These are phyloP conservation scores for Clarias laeviceps DNA, from an alignment of 2,797 vertebrate genomes.

Conservation along the genomic window DNA sequence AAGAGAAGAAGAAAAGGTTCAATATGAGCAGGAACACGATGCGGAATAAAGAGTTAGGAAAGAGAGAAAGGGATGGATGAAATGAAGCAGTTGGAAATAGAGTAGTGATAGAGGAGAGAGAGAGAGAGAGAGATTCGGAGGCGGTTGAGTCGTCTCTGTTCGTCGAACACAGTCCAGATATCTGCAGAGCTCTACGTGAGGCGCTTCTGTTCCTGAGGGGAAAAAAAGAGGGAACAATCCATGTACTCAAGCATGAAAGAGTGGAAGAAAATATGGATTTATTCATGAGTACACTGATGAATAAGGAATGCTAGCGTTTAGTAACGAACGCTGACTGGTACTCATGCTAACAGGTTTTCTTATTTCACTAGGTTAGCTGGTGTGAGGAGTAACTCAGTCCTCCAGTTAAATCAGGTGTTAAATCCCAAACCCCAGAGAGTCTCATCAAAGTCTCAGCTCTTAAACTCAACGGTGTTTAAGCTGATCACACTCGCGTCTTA, in stretches of 20 bases:
- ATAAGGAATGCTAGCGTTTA: neutral
- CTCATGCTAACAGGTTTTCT: neutral
- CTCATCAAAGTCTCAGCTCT: neutral
- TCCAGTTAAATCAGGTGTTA: neutral
- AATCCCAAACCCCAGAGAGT: neutral
- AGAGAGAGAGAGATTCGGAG: neutral
- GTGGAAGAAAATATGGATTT: slow-evolving; percentile 28
- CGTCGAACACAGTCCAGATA: slow-evolving; percentile 57
- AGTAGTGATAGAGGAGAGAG: neutral
- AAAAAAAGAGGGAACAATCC: neutral
- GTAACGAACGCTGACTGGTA: neutral
- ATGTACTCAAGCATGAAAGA: slow-evolving; percentile 53
- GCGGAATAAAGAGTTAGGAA: neutral
- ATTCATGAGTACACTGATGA: neutral
- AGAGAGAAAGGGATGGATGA: neutral
- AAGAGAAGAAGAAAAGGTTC: neutral
- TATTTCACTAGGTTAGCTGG: neutral
- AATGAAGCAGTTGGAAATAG: slow-evolving; percentile 38
- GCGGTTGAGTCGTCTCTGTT: slow-evolving; percentile 1
- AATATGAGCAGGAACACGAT: neutral
- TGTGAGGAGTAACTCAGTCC: neutral
- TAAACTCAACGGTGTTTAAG: neutral
- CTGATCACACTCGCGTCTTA: too few species aligned
- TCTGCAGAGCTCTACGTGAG: slow-evolving; percentile 51
- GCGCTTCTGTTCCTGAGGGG: neutral